Evolutionary conservation across 2,888 invertebrate genomes (phyloP).

Genomic region (Sclerodermus sp.): DNA sequence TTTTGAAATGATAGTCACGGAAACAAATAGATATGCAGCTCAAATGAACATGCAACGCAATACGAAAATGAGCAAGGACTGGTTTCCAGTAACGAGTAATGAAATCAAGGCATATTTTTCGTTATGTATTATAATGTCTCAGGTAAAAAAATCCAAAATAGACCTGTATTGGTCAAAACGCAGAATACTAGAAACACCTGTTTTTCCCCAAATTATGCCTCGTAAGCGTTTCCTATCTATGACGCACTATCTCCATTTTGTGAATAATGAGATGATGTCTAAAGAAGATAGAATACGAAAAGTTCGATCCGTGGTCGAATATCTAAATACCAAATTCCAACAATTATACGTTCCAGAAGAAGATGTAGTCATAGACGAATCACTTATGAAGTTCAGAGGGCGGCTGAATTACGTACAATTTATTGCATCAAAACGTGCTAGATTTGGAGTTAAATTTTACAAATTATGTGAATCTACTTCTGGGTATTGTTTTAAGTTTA

Average conservation of each 20-base stretch:
- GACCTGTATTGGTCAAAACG: conserved; percentile 13
- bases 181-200: conserved; percentile 13
- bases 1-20: conserved; percentile 12
- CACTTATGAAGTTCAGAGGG: conserved; percentile 16
- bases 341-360: conserved; percentile 10
- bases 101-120: conserved; percentile 16
- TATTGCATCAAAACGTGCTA: conserved; percentile 13
- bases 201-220: conserved; percentile 9
- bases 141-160: conserved; percentile 18
- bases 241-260: conserved; percentile 14
- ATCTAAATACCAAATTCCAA: conserved; percentile 9
- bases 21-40: conserved; percentile 13
- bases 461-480: conserved; percentile 11
- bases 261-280: conserved; percentile 11
- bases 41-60: conserved; percentile 8
- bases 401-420: conserved; percentile 12
- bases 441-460: conserved; percentile 16
- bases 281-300: conserved; percentile 1
- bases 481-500: conserved; percentile 4
- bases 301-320: conserved; percentile 2
- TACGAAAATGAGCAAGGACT: conserved; percentile 10
- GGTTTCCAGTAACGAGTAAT: conserved; percentile 15
- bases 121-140: conserved; percentile 17
- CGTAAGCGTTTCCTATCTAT: conserved; percentile 10
- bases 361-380: conserved; percentile 14